phyloP scores from a whole-genome alignment of 2,888 invertebrate genomes.

The Pandemis cinnamomeana region DNA sequence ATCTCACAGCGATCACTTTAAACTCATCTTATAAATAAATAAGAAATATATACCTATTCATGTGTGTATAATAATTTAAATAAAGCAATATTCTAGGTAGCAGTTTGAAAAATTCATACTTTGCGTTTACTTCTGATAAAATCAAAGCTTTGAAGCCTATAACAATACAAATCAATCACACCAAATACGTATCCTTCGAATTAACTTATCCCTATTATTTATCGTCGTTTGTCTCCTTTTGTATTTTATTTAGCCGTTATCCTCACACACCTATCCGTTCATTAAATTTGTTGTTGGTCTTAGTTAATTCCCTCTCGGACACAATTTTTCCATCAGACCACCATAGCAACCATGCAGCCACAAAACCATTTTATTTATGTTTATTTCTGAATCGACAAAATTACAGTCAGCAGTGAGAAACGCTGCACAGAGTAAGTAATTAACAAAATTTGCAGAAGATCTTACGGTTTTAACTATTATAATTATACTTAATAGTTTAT shows the following conservation, averaged over 20 bases:
- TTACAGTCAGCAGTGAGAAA: not conserved
- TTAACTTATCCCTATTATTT: not conserved
- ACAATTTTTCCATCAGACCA: not conserved
- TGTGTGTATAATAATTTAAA: no score
- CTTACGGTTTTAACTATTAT: no score
- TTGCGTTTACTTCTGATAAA: no score
- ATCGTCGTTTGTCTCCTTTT: not conserved
- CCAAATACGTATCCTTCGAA: no score
- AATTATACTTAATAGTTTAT: no score
- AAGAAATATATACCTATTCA: no score
- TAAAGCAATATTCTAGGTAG: not conserved
- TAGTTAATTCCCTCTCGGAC: not conserved
- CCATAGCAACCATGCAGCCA: not conserved
- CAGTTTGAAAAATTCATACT: no score
- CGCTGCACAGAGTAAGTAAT: no score
- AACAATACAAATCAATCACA: no score
- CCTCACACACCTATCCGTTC: not conserved
- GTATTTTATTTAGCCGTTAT: not conserved
- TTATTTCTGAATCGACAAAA: not conserved
- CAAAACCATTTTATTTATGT: not conserved
- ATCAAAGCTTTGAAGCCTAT: no score
- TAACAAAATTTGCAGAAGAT: no score
- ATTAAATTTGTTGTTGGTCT: conserved; percentile 4
- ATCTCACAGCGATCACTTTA: not conserved
- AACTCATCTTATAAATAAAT: not conserved